Evolutionary conservation across 2,797 vertebrate genomes (phyloP).

Genomic region (Ctenopoma kingsleyae): DNA sequence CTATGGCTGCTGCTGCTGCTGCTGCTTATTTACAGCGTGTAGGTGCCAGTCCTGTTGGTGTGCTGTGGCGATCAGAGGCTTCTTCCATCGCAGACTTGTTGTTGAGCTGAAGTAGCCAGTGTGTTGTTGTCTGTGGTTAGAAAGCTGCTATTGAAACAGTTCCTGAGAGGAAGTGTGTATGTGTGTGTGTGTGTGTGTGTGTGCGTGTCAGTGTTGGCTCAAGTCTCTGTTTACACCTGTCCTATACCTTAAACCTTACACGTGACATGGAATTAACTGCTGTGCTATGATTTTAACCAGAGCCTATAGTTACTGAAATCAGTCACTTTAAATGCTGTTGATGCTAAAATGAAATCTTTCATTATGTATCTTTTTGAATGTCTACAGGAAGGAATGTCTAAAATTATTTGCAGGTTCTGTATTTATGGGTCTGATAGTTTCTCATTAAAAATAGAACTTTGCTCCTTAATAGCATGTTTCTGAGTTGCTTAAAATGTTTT

Average conservation of each 20-base stretch:
- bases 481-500: too few relatives aligned
- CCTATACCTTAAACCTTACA: not conserved
- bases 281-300: not conserved
- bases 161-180: conserved; percentile 12
- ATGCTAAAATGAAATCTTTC: not conserved
- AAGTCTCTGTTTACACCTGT: conserved; percentile 25
- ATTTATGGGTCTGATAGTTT: not conserved
- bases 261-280: not conserved
- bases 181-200: not conserved
- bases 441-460: not conserved
- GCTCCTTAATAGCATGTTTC: not conserved
- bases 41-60: not conserved
- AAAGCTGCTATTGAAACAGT: conserved; percentile 13
- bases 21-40: not conserved
- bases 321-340: not conserved
- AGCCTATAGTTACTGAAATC: not conserved
- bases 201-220: conserved; percentile 12
- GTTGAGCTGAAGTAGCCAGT: not conserved
- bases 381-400: not conserved
- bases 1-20: conserved; percentile 12
- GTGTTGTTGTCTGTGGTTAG: not conserved
- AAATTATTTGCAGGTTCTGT: not conserved
- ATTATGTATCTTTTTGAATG: not conserved
- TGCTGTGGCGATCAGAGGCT: not conserved
- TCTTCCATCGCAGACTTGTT: not conserved